phyloP scores from a whole-genome alignment of 2,888 invertebrate species.

The Cerceris rybyensis region DNA sequence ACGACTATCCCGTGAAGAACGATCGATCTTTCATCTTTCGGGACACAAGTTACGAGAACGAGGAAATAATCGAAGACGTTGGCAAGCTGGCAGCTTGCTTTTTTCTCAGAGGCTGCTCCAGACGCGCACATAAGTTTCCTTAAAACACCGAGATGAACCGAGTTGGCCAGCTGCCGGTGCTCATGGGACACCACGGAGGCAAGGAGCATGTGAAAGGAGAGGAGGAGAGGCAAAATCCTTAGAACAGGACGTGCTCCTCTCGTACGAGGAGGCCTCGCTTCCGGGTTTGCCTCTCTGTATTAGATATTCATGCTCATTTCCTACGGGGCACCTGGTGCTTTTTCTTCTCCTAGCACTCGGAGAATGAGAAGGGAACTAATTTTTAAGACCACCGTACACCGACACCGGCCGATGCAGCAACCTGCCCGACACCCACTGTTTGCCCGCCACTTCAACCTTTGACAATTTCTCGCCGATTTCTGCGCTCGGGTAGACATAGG shows the following conservation, averaged over 20 bases:
- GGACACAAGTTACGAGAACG: constrained; percentile 2
- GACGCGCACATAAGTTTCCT: constrained; percentile 67
- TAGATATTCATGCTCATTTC: constrained; percentile 72
- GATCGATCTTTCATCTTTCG: constrained; percentile 21
- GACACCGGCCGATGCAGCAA: constrained; percentile 26
- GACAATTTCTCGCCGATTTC: constrained; percentile 26
- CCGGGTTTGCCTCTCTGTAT: constrained; percentile 76
- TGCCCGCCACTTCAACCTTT: neutral
- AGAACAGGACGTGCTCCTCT: constrained; percentile 78
- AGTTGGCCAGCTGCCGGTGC: constrained; percentile 63
- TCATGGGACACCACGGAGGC: constrained; percentile 50
- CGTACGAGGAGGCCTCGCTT: constrained; percentile 74
- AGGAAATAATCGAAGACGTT: constrained; percentile 62
- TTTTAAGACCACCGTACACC: constrained; percentile 39
- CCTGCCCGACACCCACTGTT: constrained; percentile 30
- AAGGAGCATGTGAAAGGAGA: constrained; percentile 60
- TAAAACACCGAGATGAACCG: constrained; percentile 70
- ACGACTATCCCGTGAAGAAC: constrained; percentile 17
- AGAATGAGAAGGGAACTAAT: constrained; percentile 37
- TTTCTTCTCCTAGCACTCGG: constrained; percentile 44
- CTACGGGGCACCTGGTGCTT: constrained; percentile 74
- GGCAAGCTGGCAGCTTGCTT: constrained; percentile 48
- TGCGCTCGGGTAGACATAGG: constrained; percentile 24
- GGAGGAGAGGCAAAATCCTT: constrained; percentile 72
- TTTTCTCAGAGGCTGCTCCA: constrained; percentile 55